These are phyloP conservation scores for Oikopleura dioica DNA, from an alignment of 23 tunicate species.

Conservation along the genomic window DNA sequence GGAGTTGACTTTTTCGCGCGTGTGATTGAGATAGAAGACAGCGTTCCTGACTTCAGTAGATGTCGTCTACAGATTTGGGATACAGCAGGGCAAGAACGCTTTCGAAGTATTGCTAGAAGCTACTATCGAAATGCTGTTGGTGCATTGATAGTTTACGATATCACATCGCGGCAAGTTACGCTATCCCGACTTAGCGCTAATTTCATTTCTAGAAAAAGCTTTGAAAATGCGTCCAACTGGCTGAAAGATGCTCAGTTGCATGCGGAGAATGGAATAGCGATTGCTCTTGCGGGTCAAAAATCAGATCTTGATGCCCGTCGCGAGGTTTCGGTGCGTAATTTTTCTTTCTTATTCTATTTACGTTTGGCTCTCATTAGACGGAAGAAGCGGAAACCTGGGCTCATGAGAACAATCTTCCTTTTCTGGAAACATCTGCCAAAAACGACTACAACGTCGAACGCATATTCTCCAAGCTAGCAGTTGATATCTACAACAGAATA, in stretches of 20 bases:
- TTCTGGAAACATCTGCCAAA: conserved; percentile 71
- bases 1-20: conserved; percentile 91
- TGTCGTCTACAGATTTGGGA: conserved; percentile 74
- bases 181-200: too few relatives aligned
- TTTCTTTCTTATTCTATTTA: too few relatives aligned
- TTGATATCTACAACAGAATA: conserved; percentile 9
- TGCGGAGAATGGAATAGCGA: conserved; percentile 40
- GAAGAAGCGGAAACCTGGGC: conserved; percentile 65
- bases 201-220: conserved; percentile 55
- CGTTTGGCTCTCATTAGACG: too few relatives aligned
- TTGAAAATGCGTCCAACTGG: conserved; percentile 46
- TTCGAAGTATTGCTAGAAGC: conserved; percentile 64
- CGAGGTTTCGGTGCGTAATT: too few relatives aligned
- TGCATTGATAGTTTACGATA: conserved; percentile 71
- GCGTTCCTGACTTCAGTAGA: conserved; percentile 16
- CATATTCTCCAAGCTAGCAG: neutral
- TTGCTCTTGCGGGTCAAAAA: conserved; percentile 76
- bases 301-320: conserved; percentile 27
- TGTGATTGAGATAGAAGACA: conserved; percentile 38
- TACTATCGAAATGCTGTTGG: conserved; percentile 80
- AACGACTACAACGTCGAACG: conserved; percentile 37
- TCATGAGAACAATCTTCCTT: conserved; percentile 42
- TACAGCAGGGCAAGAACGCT: conserved; percentile 91
- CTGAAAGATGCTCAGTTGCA: conserved; percentile 63
- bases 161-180: too few relatives aligned